A percentile compares a stretch with the other conserved stretches of the same genome.
Evolutionary conservation across 2,888 invertebrate species (phyloP).

Genomic region (Dryobotodes eremita): DNA sequence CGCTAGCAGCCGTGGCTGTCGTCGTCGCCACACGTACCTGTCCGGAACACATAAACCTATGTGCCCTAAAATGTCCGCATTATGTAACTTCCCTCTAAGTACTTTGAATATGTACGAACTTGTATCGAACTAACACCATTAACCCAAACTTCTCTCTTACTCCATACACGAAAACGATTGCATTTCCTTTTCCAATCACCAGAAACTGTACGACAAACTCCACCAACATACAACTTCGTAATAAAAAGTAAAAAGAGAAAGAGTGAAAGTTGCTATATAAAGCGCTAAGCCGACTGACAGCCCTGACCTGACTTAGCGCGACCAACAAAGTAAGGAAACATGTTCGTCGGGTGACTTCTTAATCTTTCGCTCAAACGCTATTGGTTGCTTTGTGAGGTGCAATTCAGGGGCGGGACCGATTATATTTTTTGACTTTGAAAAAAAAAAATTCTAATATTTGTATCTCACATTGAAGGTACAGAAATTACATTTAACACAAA

Average conservation of each 20-base stretch:
- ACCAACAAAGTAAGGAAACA: constrained; percentile 81
- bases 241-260: constrained; percentile 51
- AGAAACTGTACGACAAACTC: constrained; percentile 28
- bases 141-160: constrained; percentile 1
- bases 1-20: too few species aligned
- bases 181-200: constrained; percentile 37
- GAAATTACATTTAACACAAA: background rate
- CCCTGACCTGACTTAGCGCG: constrained; percentile 76
- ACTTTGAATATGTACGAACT: too few species aligned
- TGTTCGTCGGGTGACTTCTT: constrained; percentile 82
- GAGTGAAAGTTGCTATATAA: constrained; percentile 58
- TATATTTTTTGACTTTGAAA: background rate
- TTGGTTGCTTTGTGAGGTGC: constrained; percentile 56
- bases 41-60: too few species aligned
- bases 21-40: too few species aligned
- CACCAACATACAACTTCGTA: constrained; percentile 31
- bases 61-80: too few species aligned
- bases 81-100: too few species aligned
- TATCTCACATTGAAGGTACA: background rate
- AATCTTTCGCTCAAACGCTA: constrained; percentile 78
- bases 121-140: background rate
- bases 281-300: constrained; percentile 66
- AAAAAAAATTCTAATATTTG: too few species aligned
- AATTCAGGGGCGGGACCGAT: constrained; percentile 55
- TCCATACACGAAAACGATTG: constrained; percentile 8